Evolutionary conservation across 2,888 invertebrate species (phyloP), one percentile per base, ranked within the genome.

Genomic region (Drosophila histrio): DNA sequence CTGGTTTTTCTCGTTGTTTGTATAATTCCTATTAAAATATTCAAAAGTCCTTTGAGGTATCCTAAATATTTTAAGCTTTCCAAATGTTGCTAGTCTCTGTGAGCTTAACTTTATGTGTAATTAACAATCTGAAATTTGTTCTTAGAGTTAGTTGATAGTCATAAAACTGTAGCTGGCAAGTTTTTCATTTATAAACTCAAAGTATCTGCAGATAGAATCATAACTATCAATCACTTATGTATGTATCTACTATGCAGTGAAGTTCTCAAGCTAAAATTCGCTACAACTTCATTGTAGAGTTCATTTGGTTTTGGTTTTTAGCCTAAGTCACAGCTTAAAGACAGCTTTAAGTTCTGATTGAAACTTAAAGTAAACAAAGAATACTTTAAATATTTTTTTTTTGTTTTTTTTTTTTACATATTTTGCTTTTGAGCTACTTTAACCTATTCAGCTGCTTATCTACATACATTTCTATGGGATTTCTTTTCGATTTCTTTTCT

Each of bases 391-490:
- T n/a, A n/a, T 13, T 34, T 15, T 15, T 4, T n/a, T 34, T 15
- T 9, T n/a, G 7, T 32, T 5, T 21, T 30, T 21, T 32, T 5
- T 21, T 30, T 21, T 9, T 11, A 26, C 8, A 50, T 50, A 26
- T 50, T 50, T 50, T 36, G n/a, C 49, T 8, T 24, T 50, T 19
- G 50, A n/a, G 0, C 17, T 19, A 13, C 17, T 32, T 43, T 11
- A 24, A 50, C 19, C 22, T 41, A 53, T 53, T 41, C 53, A 28
- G 41, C 50, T 28, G 53, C 53, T 53, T 53, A 53, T 53, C 53
- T 41, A 22, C 53, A 53, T 41, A 22, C 53, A 53, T 41, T 53
- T 53, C 39, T 30, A 15, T 22, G 30, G 19, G 9, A 15, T 41
- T 53, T 53, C 53, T 53, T 53, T 41, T 15, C 38, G 52, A 39